Conservation (phyloP, 2,888 invertebrate genomes). For the Himalopsyche kuldschensis region DNA sequence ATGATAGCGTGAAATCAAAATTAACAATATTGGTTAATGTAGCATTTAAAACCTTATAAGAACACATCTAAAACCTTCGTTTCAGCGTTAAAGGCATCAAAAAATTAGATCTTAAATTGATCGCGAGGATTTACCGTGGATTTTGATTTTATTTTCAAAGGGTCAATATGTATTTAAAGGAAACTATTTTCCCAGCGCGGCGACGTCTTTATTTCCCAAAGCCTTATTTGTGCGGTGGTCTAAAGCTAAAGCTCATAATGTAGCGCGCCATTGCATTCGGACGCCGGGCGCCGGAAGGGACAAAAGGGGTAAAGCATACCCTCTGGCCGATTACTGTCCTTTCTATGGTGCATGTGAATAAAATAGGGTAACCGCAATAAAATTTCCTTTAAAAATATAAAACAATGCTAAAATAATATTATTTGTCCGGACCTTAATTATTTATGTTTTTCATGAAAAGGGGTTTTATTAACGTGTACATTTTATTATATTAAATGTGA, state of each 20-base stretch:
- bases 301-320: slow-evolving; percentile 15
- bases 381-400: neutral
- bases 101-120: no score
- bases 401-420: no score
- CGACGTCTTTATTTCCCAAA: slow-evolving; percentile 21
- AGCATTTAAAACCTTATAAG: no score
- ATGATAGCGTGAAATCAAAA: no score
- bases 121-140: neutral
- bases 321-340: slow-evolving; percentile 2
- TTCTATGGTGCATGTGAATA: neutral
- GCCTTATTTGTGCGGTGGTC: neutral
- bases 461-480: no score
- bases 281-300: slow-evolving; percentile 13
- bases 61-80: no score
- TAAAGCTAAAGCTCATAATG: neutral
- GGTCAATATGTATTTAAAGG: neutral
- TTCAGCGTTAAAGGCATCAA: no score
- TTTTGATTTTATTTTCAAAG: neutral
- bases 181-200: slow-evolving; percentile 8
- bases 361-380: neutral
- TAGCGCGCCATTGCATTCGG: neutral
- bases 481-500: no score
- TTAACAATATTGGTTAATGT: no score
- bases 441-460: no score
- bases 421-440: no score